phyloP scores from a whole-genome alignment of 1,140 invertebrate species.

The Halesus radiatus region DNA sequence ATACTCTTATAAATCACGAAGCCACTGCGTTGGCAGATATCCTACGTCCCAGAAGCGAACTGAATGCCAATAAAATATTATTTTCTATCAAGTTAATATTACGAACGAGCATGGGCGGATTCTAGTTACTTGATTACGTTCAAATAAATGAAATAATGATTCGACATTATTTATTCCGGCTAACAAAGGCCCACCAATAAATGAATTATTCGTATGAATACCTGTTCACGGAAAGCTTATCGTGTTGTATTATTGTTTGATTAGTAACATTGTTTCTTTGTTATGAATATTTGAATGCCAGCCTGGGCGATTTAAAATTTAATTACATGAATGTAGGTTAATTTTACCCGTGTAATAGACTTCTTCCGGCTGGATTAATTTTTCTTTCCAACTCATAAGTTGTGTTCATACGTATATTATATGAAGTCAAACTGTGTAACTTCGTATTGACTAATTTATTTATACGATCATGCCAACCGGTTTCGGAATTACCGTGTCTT shows the following conservation, averaged over 20 bases:
- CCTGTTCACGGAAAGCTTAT: neutral
- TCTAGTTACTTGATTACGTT: slow-evolving; percentile 28
- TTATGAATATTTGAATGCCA: slow-evolving; percentile 5
- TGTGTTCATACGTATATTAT: too few relatives aligned
- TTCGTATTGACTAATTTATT: too few relatives aligned
- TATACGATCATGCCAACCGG: too few relatives aligned
- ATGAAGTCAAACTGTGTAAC: too few relatives aligned
- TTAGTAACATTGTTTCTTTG: neutral
- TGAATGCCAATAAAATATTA: slow-evolving; percentile 44
- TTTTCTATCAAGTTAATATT: slow-evolving; percentile 9
- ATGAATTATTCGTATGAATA: slow-evolving; percentile 3
- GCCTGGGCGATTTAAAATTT: neutral
- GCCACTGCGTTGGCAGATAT: neutral
- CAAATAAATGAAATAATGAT: slow-evolving; percentile 39
- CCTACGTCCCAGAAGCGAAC: neutral
- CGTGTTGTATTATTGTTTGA: slow-evolving; percentile 5
- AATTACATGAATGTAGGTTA: too few relatives aligned
- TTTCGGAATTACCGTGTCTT: too few relatives aligned
- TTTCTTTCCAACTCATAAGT: too few relatives aligned
- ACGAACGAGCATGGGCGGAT: slow-evolving; percentile 5
- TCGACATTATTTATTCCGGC: slow-evolving; percentile 24
- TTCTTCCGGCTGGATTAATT: too few relatives aligned
- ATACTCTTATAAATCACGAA: neutral
- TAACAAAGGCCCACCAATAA: slow-evolving; percentile 27
- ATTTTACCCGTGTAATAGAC: too few relatives aligned